Evolutionary conservation across 2,888 invertebrate species (phyloP), one percentile per base, ranked within the genome.

Genomic region (Synanthedon myopaeformis): DNA sequence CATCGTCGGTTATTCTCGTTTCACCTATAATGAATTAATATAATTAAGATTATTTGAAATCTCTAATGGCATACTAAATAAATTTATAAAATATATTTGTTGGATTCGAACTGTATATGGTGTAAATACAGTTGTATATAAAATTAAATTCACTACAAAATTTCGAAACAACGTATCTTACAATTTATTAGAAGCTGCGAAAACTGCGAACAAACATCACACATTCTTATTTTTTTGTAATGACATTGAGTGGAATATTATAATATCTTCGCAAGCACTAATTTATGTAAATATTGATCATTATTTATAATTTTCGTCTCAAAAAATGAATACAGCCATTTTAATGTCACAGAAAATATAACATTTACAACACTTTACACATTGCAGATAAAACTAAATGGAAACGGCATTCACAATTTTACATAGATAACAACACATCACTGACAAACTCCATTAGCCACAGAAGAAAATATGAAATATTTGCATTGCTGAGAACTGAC

Each of bases 151-250:
- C 55, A 42, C 41, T 56, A 54, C 61, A 67, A 72, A 73, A 78
- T 79, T 79, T 80, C 72, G 79, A 84, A 85, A 85, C 84, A 84
- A 84, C 77, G 84, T 81, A 77, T 82, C 88, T 87, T 84, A 89
- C 88, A 89, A 82, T 87, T 86, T 65, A 95, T 91, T 82, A 97
- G 92, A 86, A 97, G 92, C 89, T 95, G 94, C 87, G 95, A 92
- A 90, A 96, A 94, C 89, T 96, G 96, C 79, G 94, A 93, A 90
- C 97, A 97, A 89, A 94, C 94, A 92, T 97, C 96, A 92, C 96
- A 97, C 95, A 87, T 87, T 82, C 77, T 87, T 74, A 69, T 68
- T 57, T 95, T 94, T 88, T 84, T 86, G 69, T 57, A 64, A 74
- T 58, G 70, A 74, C 66, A 68, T 65, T 65, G 60, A 67, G 74